Conservation (phyloP, 2,888 invertebrate genomes). For the Euproctis similis region DNA sequence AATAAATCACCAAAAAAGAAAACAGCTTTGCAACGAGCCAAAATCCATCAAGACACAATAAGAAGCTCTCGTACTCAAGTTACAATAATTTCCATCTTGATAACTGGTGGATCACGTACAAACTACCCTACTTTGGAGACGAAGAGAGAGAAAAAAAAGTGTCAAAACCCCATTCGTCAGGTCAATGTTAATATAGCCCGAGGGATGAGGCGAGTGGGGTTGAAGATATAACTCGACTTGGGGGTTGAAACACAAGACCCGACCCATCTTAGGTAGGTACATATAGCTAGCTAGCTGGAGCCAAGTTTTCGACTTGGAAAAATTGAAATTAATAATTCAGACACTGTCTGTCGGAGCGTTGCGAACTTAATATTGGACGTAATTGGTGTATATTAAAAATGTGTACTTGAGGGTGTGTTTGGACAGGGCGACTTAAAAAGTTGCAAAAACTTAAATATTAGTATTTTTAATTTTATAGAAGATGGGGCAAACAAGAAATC, state of each 20-base stretch:
- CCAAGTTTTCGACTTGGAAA: slow-evolving; percentile 32
- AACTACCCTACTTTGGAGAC: slow-evolving; percentile 22
- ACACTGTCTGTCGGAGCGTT: slow-evolving; percentile 21
- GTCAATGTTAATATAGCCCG: slow-evolving; percentile 25
- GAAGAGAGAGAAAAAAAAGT: slow-evolving; percentile 25
- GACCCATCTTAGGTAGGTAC: too few species aligned
- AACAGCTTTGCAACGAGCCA: background rate
- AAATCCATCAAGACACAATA: slow-evolving; percentile 10
- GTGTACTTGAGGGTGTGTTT: slow-evolving; percentile 13
- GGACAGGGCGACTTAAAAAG: slow-evolving; percentile 1
- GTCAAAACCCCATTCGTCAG: slow-evolving; percentile 30
- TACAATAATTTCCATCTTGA: slow-evolving; percentile 25
- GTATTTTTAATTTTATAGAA: too few species aligned
- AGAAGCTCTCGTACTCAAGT: slow-evolving; percentile 12
- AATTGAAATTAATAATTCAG: slow-evolving; percentile 48
- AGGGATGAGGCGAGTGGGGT: slow-evolving; percentile 11
- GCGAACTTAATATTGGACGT: slow-evolving; percentile 20
- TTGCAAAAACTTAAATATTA: too few species aligned
- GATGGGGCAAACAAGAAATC: too few species aligned
- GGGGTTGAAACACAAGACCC: too few species aligned
- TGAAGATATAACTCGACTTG: background rate
- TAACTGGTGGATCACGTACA: slow-evolving; percentile 20
- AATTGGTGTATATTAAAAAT: slow-evolving; percentile 25
- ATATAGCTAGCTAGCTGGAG: too few species aligned
- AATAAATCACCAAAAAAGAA: too few species aligned